Percentiles rank a stretch among this genome's conserved stretches.
phyloP scores from a whole-genome alignment of 2,888 invertebrate genomes.

The Ichneumon xanthorius region DNA sequence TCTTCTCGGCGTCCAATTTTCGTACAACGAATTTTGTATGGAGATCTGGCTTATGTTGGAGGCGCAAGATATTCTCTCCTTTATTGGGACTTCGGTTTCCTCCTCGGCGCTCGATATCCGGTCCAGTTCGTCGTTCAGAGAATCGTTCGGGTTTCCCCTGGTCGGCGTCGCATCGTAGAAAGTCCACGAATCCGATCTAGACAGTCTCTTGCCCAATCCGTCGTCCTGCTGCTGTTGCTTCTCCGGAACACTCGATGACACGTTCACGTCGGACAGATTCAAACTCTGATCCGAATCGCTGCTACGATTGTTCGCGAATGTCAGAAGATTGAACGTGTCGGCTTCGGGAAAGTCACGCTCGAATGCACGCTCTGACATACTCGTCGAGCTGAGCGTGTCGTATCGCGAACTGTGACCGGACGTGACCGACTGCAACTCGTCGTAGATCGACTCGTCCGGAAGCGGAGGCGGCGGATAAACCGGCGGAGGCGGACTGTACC shows the following conservation, averaged over 20 bases:
- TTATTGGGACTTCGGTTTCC: slow-evolving; percentile 67
- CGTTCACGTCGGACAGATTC: slow-evolving; percentile 77
- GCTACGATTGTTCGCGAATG: slow-evolving; percentile 72
- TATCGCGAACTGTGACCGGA: slow-evolving; percentile 82
- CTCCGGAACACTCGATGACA: slow-evolving; percentile 75
- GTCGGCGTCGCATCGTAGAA: slow-evolving; percentile 84
- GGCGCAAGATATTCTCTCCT: slow-evolving; percentile 71
- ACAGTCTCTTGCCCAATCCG: slow-evolving; percentile 78
- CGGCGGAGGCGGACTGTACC: slow-evolving; percentile 86
- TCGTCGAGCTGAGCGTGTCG: slow-evolving; percentile 82
- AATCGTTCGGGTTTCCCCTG: slow-evolving; percentile 58
- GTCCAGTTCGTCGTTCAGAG: slow-evolving; percentile 78
- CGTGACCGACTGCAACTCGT: slow-evolving; percentile 85
- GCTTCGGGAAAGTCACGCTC: slow-evolving; percentile 85
- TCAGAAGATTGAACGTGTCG: slow-evolving; percentile 77
- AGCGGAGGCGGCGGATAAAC: slow-evolving; percentile 87
- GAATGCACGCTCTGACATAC: slow-evolving; percentile 71
- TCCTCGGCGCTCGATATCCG: slow-evolving; percentile 79
- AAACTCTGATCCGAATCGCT: slow-evolving; percentile 75
- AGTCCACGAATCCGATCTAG: slow-evolving; percentile 86
- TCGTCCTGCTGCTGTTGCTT: slow-evolving; percentile 74
- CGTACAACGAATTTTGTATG: slow-evolving; percentile 85
- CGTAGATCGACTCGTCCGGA: slow-evolving; percentile 87
- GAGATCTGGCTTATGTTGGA: slow-evolving; percentile 76
- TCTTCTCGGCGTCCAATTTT: slow-evolving; percentile 82